Base-by-base conservation (phyloP, 2,113 vertebrate genomes). In the Choloepus hoffmanni region DNA sequence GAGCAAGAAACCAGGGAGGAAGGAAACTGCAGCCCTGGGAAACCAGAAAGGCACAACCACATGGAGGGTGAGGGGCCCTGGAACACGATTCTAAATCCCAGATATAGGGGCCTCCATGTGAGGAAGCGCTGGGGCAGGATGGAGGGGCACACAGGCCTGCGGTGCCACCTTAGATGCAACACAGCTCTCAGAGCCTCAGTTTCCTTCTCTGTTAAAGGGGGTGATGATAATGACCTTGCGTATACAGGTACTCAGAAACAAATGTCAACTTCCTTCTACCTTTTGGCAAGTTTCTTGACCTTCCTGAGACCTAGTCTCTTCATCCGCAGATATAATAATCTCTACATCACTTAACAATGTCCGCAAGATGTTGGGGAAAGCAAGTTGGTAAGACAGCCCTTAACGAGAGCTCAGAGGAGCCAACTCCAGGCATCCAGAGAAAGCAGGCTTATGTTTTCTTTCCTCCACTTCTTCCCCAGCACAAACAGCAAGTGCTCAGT, bases 111-210 rank as follows among this genome's bases (percentile, higher is more conserved):
- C 4, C 53, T 82, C 3, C 24, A 1, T 0, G 2, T 15, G 19
- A 58, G 24, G 53, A 1, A 8, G 23, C 36, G 1, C 0, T 13
- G 18, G 58, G 50, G 1, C 3, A 0, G 72, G 63, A 11, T 2
- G 5, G 12, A 63, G 45, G 16, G 36, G 9, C 19, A 24, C 2
- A 3, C 15, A 4, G 18, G 48, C 21, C 53, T 81, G 21, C 43
- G 24, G 11, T 30, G 84, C 45, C 24, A 60, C 19, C 4, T 40
- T 3, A 10, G 30, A 13, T 3, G 1, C n/a, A 18, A 74, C 55
- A 21, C 70, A 23, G 33, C 36, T 48, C 28, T 33, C 15, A 19
- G 6, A 2, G 28, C 28, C 77, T 96, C n/a, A 23, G 7, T 40
- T 60, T 88, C 53, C 73, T 33, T 43, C 65, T 36, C 60, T 74